These are phyloP conservation scores for Danaus plexippus DNA, from an alignment of 1,140 invertebrate genomes.

Conservation along the genomic window DNA sequence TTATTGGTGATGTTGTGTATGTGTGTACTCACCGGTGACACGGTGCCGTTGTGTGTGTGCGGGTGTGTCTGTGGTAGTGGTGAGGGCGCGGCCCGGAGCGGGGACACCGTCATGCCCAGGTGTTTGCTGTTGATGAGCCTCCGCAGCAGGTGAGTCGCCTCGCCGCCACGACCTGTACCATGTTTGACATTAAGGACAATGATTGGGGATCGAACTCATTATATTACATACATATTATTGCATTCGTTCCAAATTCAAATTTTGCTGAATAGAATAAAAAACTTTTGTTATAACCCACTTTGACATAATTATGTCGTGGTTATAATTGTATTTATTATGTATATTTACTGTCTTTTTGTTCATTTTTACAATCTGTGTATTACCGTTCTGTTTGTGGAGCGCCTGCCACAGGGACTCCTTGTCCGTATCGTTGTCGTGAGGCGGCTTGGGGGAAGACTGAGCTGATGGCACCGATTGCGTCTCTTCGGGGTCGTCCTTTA, in stretches of 20 bases:
- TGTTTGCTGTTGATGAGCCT: conserved; percentile 82
- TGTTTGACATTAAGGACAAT: not conserved
- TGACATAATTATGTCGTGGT: too few relatives aligned
- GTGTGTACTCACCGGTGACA: conserved; percentile 47
- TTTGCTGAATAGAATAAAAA: too few relatives aligned
- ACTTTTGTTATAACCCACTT: too few relatives aligned
- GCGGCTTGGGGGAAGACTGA: conserved; percentile 61
- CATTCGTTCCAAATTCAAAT: too few relatives aligned
- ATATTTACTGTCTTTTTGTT: too few relatives aligned
- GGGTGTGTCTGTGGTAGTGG: conserved; percentile 30
- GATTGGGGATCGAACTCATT: not conserved
- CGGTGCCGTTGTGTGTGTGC: conserved; percentile 51
- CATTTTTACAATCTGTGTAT: not conserved
- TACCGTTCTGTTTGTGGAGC: conserved; percentile 67
- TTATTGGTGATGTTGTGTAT: too few relatives aligned
- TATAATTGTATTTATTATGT: too few relatives aligned
- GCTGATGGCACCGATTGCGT: conserved; percentile 61
- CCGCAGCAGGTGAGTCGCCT: conserved; percentile 80
- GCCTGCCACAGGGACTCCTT: conserved; percentile 69
- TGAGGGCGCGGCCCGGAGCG: conserved; percentile 46
- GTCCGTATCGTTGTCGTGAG: conserved; percentile 50
- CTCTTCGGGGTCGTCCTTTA: conserved; percentile 62
- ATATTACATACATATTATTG: conserved; percentile 1
- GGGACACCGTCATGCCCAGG: conserved; percentile 77
- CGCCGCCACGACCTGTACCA: conserved; percentile 69